Conservation (phyloP, 1,140 invertebrate genomes). For the Magallana angulata region DNA sequence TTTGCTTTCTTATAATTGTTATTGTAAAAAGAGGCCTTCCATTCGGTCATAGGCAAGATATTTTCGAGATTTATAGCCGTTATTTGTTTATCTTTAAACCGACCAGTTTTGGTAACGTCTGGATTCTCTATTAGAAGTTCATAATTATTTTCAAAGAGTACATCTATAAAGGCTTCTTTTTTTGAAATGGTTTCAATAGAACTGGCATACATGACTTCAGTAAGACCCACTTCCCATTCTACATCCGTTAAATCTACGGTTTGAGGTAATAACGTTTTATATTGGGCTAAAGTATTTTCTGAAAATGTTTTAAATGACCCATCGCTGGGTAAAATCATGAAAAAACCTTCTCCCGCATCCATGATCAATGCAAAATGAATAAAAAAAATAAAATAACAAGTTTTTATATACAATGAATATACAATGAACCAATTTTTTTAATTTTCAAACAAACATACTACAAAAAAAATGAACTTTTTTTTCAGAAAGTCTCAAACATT, state of each 20-base stretch:
- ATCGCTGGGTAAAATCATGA: neutral
- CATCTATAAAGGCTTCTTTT: neutral
- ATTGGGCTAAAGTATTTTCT: neutral
- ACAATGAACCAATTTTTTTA: too few relatives aligned
- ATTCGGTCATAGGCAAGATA: too few relatives aligned
- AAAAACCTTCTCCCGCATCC: neutral
- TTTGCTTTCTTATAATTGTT: too few relatives aligned
- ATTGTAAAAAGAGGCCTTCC: too few relatives aligned
- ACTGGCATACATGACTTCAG: neutral
- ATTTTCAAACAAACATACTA: too few relatives aligned
- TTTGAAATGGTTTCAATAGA: neutral
- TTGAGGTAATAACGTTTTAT: slow-evolving; percentile 4
- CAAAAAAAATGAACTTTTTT: too few relatives aligned
- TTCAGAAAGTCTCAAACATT: too few relatives aligned
- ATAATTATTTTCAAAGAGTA: neutral
- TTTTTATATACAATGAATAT: too few relatives aligned
- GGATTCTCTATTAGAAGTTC: neutral
- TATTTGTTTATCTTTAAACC: too few relatives aligned
- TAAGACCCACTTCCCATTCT: neutral
- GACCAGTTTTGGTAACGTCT: too few relatives aligned
- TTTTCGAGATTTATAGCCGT: too few relatives aligned
- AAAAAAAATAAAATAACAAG: neutral
- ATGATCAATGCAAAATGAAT: neutral
- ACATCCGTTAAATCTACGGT: neutral
- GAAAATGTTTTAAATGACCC: neutral